Evolutionary conservation across 2,888 invertebrate genomes (phyloP).

Genomic region (Thumatha senex): DNA sequence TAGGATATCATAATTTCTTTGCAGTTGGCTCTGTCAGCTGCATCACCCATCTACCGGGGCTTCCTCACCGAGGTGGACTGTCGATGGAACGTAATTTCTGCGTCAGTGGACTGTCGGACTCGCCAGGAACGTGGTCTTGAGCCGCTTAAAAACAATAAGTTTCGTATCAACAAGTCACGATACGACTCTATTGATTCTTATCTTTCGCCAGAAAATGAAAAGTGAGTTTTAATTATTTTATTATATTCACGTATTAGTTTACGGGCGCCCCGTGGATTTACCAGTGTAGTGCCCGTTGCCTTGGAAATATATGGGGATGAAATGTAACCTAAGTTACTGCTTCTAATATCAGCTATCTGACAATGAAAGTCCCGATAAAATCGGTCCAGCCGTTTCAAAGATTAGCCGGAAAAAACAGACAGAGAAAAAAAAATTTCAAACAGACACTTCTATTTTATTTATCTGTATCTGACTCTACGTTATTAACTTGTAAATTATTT

Average conservation of each 20-base stretch:
- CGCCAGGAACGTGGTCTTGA: conserved; percentile 94
- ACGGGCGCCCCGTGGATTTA: too few relatives aligned
- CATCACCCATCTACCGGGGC: conserved; percentile 97
- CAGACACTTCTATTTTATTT: too few relatives aligned
- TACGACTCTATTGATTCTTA: conserved; percentile 99
- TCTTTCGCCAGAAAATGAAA: conserved; percentile 93
- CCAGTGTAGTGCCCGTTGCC: too few relatives aligned
- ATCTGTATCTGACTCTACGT: too few relatives aligned
- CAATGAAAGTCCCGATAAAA: too few relatives aligned
- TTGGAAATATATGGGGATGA: too few relatives aligned
- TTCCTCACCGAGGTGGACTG: conserved; percentile 98
- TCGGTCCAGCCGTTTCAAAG: too few relatives aligned
- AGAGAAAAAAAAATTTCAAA: too few relatives aligned
- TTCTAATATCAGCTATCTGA: too few relatives aligned
- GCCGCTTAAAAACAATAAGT: conserved; percentile 89
- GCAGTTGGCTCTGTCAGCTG: conserved; percentile 97
- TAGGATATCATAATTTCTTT: neutral
- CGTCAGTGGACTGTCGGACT: conserved; percentile 97
- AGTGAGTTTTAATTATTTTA: conserved; percentile 60
- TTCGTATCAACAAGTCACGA: conserved; percentile 95
- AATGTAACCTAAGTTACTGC: too few relatives aligned
- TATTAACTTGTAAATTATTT: too few relatives aligned
- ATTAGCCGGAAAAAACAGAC: too few relatives aligned
- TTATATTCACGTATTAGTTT: neutral
- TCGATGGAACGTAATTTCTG: conserved; percentile 98